A percentile compares a stretch with the other conserved stretches of the same genome.
Evolutionary conservation across 2,113 vertebrate species (phyloP).

Genomic region (Pteruthius melanotis): DNA sequence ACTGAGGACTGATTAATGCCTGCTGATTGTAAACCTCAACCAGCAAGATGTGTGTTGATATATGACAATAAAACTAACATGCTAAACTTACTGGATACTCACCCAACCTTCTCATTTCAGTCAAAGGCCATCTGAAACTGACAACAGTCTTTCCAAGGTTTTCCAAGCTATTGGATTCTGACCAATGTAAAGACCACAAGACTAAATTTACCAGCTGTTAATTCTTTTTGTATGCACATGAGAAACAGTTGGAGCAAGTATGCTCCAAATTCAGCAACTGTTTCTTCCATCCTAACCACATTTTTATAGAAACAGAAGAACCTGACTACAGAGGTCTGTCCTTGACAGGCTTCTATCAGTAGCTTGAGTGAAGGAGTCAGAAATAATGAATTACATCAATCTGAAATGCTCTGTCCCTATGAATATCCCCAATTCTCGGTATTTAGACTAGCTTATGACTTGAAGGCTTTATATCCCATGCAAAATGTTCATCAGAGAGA

Average conservation of each 20-base stretch:
- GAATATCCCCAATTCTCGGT: background rate
- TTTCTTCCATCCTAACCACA: background rate
- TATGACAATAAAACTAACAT: background rate
- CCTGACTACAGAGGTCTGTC: background rate
- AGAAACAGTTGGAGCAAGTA: background rate
- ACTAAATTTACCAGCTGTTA: constrained; percentile 2
- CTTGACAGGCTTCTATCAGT: background rate
- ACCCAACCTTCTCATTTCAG: background rate
- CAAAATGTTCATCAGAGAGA: background rate
- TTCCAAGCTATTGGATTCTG: background rate
- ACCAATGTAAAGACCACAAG: background rate
- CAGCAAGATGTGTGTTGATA: background rate
- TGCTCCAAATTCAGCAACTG: constrained; percentile 1
- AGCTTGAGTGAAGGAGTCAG: background rate
- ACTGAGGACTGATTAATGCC: background rate
- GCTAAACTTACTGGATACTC: background rate
- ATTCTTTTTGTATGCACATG: background rate
- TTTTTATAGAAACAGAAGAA: background rate
- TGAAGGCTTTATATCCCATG: background rate
- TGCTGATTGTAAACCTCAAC: background rate
- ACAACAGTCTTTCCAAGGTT: background rate
- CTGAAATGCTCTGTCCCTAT: background rate
- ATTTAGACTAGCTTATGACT: background rate
- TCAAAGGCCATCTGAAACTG: background rate
- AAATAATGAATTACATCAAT: background rate